Evolutionary conservation across 2,113 vertebrate genomes (phyloP), one percentile per base, ranked within the genome.

Genomic region (Melanerpes formicivorus): DNA sequence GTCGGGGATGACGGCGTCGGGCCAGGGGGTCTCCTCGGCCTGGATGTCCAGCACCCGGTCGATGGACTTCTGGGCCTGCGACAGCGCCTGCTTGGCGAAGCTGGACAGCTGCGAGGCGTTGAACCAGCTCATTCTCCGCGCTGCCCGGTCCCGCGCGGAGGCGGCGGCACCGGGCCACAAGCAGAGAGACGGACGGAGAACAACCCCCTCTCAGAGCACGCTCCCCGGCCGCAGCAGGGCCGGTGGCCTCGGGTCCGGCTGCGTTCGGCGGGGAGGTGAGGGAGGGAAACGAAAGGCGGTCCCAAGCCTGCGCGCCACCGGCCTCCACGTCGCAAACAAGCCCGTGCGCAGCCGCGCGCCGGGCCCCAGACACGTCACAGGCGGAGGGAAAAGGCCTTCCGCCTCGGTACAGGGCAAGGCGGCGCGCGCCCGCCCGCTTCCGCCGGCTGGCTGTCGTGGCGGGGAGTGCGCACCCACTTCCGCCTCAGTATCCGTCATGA

Each of bases 41-140:
- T 99, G 97, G 88, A 99, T 99, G 93, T 99, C 99, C 97, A 99
- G 95, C 65, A 99, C 99, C 82, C 99, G 97, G 96, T 99, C 99
- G 92, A 99, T 99, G 69, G 99, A 99, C 88, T 99, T 99, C 98
- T 99, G 99, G 66, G 99, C 99, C 95, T 98, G 98, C 60, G 99
- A 99, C 93, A 99, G 97, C 85, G 99, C 99, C 98, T 99, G 99
- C 96, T 99, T 99, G 69, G 99, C 99, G 90, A 99, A 99, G 95
- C 97, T 99, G 72, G 99, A 99, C 60, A 99, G 96, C 80, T 99
- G 99, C 56, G 99, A 98, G n/a, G 99, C 97, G 96, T 99, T 99
- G 93, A 99, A 99, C 99, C 99, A 99, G 95, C 99, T 99, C 99
- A 99, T 99, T 23, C 76, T 95, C 80, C 46, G 65, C 81, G 59